Percentiles rank a stretch among this genome's conserved stretches.
Conservation (phyloP, 2,888 invertebrate genomes). For the Calephelis perditalis region DNA sequence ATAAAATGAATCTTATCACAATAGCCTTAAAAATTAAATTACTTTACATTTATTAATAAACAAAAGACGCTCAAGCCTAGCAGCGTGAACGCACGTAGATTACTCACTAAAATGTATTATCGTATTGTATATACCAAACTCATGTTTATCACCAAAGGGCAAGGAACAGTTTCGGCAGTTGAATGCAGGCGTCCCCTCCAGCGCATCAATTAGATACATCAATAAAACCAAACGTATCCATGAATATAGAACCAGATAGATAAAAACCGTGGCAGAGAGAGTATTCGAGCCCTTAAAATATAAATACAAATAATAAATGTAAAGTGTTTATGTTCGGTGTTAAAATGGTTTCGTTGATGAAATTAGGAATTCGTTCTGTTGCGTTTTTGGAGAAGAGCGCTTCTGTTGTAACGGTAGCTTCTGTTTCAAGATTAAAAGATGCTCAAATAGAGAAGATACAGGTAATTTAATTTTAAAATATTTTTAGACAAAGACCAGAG, state of each 20-base stretch:
- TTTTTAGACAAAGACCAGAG: too few species aligned
- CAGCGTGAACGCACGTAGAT: slow-evolving; percentile 3
- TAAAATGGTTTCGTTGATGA: slow-evolving; percentile 69
- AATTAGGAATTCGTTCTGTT: slow-evolving; percentile 54
- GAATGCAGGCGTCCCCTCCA: background rate
- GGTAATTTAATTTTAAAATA: too few species aligned
- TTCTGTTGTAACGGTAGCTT: slow-evolving; percentile 31
- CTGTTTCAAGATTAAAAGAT: too few species aligned
- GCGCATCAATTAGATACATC: background rate
- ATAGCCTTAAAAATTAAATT: slow-evolving; percentile 16
- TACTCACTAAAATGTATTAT: background rate
- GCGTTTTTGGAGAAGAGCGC: slow-evolving; percentile 56
- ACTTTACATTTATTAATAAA: slow-evolving; percentile 15
- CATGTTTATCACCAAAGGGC: background rate
- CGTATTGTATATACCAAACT: background rate
- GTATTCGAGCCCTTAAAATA: background rate
- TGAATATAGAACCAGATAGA: background rate
- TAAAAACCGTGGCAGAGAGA: background rate
- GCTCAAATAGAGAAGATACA: too few species aligned
- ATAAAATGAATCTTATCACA: background rate
- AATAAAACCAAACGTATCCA: slow-evolving; percentile 1
- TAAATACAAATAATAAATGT: slow-evolving; percentile 12
- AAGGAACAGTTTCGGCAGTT: background rate
- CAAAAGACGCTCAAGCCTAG: background rate
- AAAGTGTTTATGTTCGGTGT: slow-evolving; percentile 28